Evolutionary conservation across 2,113 vertebrate species (phyloP).

Genomic region (Perca fluviatilis): DNA sequence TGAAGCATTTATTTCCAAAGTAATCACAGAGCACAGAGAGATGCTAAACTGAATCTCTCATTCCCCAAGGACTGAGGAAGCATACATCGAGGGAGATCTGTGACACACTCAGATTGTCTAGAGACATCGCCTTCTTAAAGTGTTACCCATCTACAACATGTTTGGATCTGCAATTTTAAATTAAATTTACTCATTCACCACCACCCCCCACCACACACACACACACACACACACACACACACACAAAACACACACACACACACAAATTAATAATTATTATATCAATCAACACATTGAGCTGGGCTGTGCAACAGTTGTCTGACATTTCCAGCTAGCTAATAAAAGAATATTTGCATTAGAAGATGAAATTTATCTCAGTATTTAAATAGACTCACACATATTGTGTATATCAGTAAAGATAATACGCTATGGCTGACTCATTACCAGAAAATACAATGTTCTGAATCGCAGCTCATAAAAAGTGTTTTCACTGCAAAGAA

Average conservation of each 20-base stretch:
- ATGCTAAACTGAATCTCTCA: constrained; percentile 28
- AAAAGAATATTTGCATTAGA: constrained; percentile 1
- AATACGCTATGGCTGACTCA: background rate
- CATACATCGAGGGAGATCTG: constrained; percentile 4
- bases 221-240: background rate
- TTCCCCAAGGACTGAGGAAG: constrained; percentile 2
- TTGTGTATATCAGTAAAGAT: background rate
- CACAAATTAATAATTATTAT: constrained; percentile 8
- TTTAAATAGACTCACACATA: background rate
- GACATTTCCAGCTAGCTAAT: constrained; percentile 12
- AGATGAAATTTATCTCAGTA: background rate
- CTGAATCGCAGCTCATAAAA: background rate
- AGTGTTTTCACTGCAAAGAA: background rate
- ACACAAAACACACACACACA: background rate
- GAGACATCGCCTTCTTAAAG: constrained; percentile 18
- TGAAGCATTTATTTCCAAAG: background rate
- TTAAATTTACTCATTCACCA: constrained; percentile 2
- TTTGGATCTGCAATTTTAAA: constrained; percentile 37
- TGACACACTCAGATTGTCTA: constrained; percentile 9
- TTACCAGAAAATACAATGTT: background rate
- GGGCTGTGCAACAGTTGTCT: background rate
- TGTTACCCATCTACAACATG: constrained; percentile 49
- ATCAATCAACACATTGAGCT: constrained; percentile 1
- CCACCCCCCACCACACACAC: background rate
- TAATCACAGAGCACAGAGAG: constrained; percentile 15